Evolutionary conservation across 2,888 invertebrate genomes (phyloP).

Genomic region (Campaea margaritaria): DNA sequence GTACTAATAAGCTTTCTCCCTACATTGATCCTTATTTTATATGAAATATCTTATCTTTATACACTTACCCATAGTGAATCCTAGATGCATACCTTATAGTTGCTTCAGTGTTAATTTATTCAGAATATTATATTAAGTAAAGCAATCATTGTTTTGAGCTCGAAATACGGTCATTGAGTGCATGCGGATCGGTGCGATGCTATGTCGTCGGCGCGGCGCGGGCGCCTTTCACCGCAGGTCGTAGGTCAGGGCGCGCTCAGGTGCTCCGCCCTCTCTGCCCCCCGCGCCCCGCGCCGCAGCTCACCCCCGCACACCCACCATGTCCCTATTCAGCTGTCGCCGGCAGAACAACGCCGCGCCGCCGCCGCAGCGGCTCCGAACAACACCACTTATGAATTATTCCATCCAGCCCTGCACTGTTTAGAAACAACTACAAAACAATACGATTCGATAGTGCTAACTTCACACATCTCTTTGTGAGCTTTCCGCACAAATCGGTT

Average conservation of each 20-base stretch:
- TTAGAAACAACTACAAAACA: slow-evolving; percentile 82
- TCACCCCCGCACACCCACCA: slow-evolving; percentile 64
- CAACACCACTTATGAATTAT: slow-evolving; percentile 81
- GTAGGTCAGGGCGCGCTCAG: slow-evolving; percentile 85
- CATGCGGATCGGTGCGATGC: slow-evolving; percentile 67
- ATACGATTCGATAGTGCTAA: slow-evolving; percentile 76
- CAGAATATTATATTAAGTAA: slow-evolving; percentile 27
- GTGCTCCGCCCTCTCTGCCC: slow-evolving; percentile 77
- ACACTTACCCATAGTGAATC: too few species aligned
- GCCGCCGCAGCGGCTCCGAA: slow-evolving; percentile 68
- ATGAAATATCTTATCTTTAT: too few species aligned
- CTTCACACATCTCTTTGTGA: slow-evolving; percentile 71
- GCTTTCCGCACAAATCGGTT: slow-evolving; percentile 54
- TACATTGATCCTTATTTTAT: too few species aligned
- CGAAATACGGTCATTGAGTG: slow-evolving; percentile 67
- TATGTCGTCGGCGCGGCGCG: slow-evolving; percentile 70
- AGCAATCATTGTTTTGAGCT: slow-evolving; percentile 45
- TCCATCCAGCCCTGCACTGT: slow-evolving; percentile 67
- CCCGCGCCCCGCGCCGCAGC: slow-evolving; percentile 46
- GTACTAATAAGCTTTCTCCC: too few species aligned
- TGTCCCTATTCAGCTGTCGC: slow-evolving; percentile 83
- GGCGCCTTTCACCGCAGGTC: slow-evolving; percentile 84
- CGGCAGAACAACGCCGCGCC: slow-evolving; percentile 62
- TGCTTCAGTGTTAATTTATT: not conserved
- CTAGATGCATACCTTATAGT: too few species aligned